These are phyloP conservation scores for Simalia tracyae DNA, from an alignment of 2,797 vertebrate species.

Conservation along the genomic window DNA sequence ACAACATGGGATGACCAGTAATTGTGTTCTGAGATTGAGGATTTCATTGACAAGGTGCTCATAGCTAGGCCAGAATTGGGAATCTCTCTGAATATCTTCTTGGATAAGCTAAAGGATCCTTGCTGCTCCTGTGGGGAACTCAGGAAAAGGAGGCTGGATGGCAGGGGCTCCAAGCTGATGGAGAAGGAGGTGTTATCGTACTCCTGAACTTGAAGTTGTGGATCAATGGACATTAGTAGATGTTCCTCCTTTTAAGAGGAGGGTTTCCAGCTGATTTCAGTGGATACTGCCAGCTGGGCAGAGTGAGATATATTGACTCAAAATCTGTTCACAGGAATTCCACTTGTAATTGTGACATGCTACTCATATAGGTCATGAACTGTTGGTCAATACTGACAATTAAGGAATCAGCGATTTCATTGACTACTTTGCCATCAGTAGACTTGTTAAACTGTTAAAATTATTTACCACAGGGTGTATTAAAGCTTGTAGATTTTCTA, in stretches of 20 bases:
- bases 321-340: slow-evolving; percentile 58
- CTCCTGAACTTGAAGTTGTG: not conserved
- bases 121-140: not conserved
- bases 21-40: no score
- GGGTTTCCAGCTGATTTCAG: not conserved
- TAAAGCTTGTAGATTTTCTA: slow-evolving; percentile 85
- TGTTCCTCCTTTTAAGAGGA: not conserved
- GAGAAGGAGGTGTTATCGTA: not conserved
- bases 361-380: slow-evolving; percentile 79
- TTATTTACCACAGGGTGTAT: slow-evolving; percentile 87
- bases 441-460: slow-evolving; percentile 68
- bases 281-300: not conserved
- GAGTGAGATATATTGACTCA: slow-evolving; percentile 4
- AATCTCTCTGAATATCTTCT: no score
- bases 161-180: not conserved
- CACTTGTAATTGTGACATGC: slow-evolving; percentile 63
- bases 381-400: slow-evolving; percentile 80
- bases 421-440: slow-evolving; percentile 78
- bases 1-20: no score
- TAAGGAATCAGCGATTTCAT: slow-evolving; percentile 80
- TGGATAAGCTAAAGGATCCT: not conserved
- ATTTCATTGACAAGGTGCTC: no score
- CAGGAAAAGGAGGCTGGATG: not conserved
- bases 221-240: not conserved
- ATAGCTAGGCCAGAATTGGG: no score